Conservation (phyloP, 2,113 vertebrate genomes). For the Pedetes capensis region DNA sequence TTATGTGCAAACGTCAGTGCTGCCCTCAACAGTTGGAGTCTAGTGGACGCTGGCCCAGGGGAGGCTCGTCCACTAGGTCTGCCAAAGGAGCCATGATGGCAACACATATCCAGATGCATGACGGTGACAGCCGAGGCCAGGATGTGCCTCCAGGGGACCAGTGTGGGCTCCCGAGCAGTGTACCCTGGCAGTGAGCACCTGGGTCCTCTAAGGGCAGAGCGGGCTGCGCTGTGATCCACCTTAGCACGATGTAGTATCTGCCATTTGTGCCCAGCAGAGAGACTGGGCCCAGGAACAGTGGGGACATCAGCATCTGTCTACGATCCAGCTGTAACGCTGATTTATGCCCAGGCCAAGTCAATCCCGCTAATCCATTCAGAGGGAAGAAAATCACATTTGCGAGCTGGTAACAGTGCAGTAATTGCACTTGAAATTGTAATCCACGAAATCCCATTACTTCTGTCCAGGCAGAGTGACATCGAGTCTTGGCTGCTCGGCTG, state of each 20-base stretch:
- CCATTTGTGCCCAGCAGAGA: background rate
- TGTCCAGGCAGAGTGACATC: no score
- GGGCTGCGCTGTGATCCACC: background rate
- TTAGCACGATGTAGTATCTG: fast-evolving
- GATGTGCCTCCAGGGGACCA: no score
- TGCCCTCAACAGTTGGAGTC: no score
- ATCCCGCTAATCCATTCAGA: background rate
- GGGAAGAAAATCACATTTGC: background rate
- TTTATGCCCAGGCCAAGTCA: background rate
- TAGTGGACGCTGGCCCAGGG: no score
- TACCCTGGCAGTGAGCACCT: background rate
- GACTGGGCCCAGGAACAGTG: background rate
- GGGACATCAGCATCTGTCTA: background rate
- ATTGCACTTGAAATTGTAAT: background rate
- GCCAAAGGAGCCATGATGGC: no score
- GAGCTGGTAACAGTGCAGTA: background rate
- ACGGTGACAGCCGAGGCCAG: no score
- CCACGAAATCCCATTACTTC: background rate
- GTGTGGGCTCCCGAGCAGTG: no score
- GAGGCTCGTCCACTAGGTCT: no score
- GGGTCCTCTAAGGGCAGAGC: no score
- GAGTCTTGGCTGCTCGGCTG: no score
- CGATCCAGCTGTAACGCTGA: background rate
- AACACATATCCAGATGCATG: no score
- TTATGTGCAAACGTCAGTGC: no score